Base-by-base conservation (phyloP, 2,888 invertebrate species). In the Drosophila stalkeri region DNA sequence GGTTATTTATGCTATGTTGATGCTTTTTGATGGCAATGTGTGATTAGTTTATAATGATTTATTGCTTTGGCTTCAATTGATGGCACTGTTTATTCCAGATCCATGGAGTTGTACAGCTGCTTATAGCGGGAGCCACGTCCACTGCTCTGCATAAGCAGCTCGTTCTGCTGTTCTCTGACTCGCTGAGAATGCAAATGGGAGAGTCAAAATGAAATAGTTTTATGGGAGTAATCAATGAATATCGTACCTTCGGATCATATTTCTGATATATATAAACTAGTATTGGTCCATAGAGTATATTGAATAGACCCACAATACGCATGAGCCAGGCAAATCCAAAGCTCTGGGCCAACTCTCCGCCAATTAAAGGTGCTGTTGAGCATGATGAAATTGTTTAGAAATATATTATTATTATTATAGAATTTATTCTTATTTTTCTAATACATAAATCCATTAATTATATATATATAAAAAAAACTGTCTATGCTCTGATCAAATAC, bases 301-400 rank as follows among this genome's bases (percentile, higher is more conserved):
- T 97, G 16, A 95, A 89, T 31, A 96, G 92, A 1, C 97, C 97
- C 37, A 97, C 94, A 23, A 94, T 93, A 73, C 96, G 94, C 94
- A 97, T 96, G 14, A 97, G 93, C 96, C 96, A 96, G 27, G 95
- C 94, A 91, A 96, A 96, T 43, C 97, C 97, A 49, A 96, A 93
- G 14, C 94, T 91, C 80, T 95, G 94, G 0, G 96, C 96, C 74
- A 96, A 92, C 86, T 96, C 95, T 2, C 97, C 96, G 23, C 96
- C 97, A 55, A 96, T 90, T 49, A 97, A 94, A 1, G 97, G 97
- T 63, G 97, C 97, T 96, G 82, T 27, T 18, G 31, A 46, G 8
- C 16, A 63, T 9, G 7, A 11, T 0, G 0, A n/a, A 55, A 27
- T n/a, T 9, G 6, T 9, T 20, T 27, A n/a, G 7, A 3, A 27